Percentiles rank a stretch among this genome's conserved stretches.
Conservation (phyloP, 2,888 invertebrate species). For the Andrena bucephala region DNA sequence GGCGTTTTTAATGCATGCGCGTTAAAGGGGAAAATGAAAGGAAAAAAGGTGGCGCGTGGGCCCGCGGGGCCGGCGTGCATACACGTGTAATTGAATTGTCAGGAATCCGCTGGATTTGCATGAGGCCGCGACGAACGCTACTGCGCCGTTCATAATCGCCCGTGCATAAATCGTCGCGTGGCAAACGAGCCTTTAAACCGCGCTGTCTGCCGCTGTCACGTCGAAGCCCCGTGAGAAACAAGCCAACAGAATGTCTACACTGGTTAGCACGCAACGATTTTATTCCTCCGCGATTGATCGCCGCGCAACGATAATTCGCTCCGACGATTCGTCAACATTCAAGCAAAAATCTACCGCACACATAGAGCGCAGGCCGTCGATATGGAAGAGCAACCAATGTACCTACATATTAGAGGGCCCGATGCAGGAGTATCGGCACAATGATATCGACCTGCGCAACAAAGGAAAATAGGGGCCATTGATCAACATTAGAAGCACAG, state of each 20-base stretch:
- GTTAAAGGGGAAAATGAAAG: slow-evolving; percentile 30
- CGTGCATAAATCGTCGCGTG: slow-evolving; percentile 59
- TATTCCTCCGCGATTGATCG: too few species aligned
- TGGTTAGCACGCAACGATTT: too few species aligned
- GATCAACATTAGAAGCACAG: slow-evolving; percentile 46
- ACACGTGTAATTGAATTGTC: slow-evolving; percentile 74
- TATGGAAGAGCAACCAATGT: background rate
- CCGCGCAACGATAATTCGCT: background rate
- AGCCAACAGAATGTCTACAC: too few species aligned
- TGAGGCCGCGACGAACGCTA: slow-evolving; percentile 71
- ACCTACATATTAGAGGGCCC: background rate
- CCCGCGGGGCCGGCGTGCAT: background rate
- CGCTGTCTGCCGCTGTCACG: slow-evolving; percentile 29
- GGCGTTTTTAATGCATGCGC: slow-evolving; percentile 23
- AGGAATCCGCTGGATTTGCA: slow-evolving; percentile 73
- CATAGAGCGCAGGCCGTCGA: background rate
- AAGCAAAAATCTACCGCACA: too few species aligned
- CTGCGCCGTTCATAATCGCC: slow-evolving; percentile 74
- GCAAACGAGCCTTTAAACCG: slow-evolving; percentile 48
- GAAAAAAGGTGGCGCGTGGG: slow-evolving; percentile 23
- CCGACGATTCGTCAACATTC: too few species aligned
- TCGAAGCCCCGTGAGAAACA: background rate
- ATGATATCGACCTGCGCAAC: slow-evolving; percentile 30
- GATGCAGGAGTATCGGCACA: background rate
- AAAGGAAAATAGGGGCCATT: slow-evolving; percentile 19